Conservation (phyloP, 2,797 vertebrate species). For the Mionectes olivaceus region DNA sequence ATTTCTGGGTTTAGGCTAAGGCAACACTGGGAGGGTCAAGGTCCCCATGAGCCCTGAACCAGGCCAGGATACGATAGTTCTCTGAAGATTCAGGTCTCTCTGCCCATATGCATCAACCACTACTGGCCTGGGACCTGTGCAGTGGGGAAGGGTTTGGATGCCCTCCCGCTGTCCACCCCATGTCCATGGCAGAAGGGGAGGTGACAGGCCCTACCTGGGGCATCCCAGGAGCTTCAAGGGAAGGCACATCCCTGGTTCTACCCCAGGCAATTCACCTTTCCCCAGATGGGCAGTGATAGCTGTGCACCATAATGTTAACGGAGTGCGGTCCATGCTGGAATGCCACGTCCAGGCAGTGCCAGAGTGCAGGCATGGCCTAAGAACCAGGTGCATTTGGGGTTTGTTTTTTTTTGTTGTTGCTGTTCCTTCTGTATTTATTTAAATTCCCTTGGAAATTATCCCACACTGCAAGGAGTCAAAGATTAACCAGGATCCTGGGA, state of each 20-base stretch:
- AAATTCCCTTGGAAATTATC: neutral
- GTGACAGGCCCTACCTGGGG: neutral
- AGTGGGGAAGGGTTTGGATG: neutral
- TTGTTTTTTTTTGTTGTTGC: neutral
- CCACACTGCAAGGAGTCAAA: neutral
- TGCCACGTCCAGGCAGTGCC: neutral
- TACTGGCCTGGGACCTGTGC: neutral
- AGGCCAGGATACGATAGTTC: rapidly evolving
- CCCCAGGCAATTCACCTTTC: neutral
- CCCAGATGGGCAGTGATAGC: neutral
- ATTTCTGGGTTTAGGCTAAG: neutral
- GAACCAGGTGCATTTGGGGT: neutral
- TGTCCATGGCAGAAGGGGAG: neutral
- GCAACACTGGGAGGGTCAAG: neutral
- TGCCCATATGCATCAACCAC: no score
- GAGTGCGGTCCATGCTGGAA: neutral
- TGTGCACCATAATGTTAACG: neutral
- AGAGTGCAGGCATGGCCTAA: neutral
- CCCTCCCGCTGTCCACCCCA: no score
- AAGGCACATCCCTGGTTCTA: neutral
- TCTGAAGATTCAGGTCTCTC: neutral
- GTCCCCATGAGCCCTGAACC: neutral
- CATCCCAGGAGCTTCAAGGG: neutral
- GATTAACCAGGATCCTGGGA: neutral
- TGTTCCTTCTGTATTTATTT: neutral